These are phyloP conservation scores for Telmatherina bonti DNA, from an alignment of 2,797 vertebrate genomes.

Conservation along the genomic window DNA sequence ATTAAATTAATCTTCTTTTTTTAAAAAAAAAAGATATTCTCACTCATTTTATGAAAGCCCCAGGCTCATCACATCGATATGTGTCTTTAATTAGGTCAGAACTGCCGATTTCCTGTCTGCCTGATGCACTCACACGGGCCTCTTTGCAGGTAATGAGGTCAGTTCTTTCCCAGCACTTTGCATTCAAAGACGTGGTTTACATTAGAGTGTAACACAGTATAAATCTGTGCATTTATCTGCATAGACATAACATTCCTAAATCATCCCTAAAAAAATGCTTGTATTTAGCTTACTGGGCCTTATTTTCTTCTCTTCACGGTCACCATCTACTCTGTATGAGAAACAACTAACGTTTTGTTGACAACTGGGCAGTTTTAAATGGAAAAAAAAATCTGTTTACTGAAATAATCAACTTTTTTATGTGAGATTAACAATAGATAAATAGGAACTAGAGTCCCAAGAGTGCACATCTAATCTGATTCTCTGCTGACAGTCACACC, in stretches of 20 bases:
- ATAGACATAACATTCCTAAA: background rate
- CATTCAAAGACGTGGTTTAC: background rate
- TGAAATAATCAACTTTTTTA: background rate
- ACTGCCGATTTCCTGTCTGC: slow-evolving; percentile 11
- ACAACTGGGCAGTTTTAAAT: background rate
- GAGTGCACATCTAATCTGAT: background rate
- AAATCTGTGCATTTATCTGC: slow-evolving; percentile 1
- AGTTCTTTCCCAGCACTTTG: slow-evolving; percentile 2
- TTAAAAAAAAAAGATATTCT: background rate
- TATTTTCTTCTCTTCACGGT: background rate
- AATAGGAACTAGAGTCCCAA: background rate
- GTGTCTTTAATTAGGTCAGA: slow-evolving; percentile 6
- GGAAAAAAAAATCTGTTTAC: too few species aligned
- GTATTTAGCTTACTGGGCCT: background rate
- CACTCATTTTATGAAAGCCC: background rate
- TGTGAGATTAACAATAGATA: background rate
- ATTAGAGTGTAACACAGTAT: background rate
- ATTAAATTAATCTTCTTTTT: background rate
- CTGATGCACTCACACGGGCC: slow-evolving; percentile 8
- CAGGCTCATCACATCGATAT: slow-evolving; percentile 10
- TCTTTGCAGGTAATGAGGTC: slow-evolving; percentile 25
- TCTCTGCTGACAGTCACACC: slow-evolving; percentile 11
- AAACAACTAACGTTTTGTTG: background rate
- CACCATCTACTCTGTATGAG: background rate
- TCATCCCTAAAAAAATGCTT: background rate